Conservation (phyloP, 2,113 vertebrate species). For the human region DNA sequence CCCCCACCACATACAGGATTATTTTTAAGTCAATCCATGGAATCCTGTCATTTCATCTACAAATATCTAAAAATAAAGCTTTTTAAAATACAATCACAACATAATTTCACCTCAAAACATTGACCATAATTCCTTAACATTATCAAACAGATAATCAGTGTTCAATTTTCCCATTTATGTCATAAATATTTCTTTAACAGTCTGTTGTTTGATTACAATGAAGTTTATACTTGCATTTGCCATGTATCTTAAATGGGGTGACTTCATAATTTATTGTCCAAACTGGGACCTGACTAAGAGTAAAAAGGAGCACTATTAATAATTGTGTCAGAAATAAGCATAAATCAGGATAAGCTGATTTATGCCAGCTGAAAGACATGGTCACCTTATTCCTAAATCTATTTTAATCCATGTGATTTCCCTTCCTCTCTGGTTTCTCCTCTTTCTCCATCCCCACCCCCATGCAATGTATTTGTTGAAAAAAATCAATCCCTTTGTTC, state of each 20-base stretch:
- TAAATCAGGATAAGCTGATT: background rate
- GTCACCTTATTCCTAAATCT: background rate
- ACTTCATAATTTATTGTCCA: background rate
- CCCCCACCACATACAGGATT: background rate
- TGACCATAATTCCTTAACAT: background rate
- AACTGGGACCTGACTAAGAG: background rate
- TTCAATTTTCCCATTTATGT: background rate
- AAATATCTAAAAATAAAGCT: background rate
- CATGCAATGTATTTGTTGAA: background rate
- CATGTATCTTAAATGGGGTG: background rate
- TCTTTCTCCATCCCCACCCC: background rate
- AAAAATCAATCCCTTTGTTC: background rate
- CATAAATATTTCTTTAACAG: background rate
- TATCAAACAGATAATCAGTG: background rate
- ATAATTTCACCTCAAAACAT: background rate
- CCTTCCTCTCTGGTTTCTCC: background rate
- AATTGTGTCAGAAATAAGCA: background rate
- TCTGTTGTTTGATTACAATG: background rate
- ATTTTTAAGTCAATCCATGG: background rate
- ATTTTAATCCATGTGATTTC: background rate
- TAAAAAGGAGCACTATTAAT: background rate
- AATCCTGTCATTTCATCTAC: background rate
- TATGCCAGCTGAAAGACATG: background rate
- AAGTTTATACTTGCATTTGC: background rate
- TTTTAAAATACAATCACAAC: background rate